Base-by-base conservation (phyloP, 2,797 vertebrate genomes). In the Neosilurus hyrtlii region DNA sequence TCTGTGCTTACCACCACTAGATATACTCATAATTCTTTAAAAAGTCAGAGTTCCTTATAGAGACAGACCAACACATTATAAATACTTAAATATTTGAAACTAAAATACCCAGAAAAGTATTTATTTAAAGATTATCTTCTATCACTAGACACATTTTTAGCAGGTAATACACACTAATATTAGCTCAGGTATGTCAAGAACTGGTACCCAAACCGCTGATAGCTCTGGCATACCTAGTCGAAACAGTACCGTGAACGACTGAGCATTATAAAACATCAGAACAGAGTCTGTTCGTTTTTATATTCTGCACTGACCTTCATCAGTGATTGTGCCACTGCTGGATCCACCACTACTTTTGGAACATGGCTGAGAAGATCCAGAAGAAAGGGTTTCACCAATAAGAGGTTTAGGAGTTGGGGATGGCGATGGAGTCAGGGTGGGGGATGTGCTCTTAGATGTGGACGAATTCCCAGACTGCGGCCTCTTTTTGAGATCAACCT, bases 401-500 rank as follows among this genome's bases (percentile, higher is more conserved):
- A 95, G 89, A 89, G 95, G 94, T 91, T 97, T 91, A 37, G 97
- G 97, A 0, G 96, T 97, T 0, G 96, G 95, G 5, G 97, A 98
- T 0, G 97, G 96, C 7, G 96, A 97, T 0, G 96, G 96, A 0
- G 98, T 99, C 76, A 99, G 95, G 5, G 98, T 99, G 35, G 98
- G 97, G 0, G 98, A 99, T 0, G 98, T 99, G 92, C 98, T 99
- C 90, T 99, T 99, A 82, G 98, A 99, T 0, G 96, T 97, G 86
- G 96, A 97, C 5, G 97, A 98, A 59, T 97, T 96, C 81, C 96
- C 96, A 2, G 97, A 99, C 3, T 93, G 95, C 80, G 96, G 96
- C 80, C 95, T 95, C 88, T 95, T 96, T 89, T 91, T 96, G n/a
- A 94, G 87, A 30, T 98, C 97, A 86, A 94, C 85, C 89, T 98